Conservation (phyloP, 1,140 invertebrate species). For the Campoletis sonorensis region DNA sequence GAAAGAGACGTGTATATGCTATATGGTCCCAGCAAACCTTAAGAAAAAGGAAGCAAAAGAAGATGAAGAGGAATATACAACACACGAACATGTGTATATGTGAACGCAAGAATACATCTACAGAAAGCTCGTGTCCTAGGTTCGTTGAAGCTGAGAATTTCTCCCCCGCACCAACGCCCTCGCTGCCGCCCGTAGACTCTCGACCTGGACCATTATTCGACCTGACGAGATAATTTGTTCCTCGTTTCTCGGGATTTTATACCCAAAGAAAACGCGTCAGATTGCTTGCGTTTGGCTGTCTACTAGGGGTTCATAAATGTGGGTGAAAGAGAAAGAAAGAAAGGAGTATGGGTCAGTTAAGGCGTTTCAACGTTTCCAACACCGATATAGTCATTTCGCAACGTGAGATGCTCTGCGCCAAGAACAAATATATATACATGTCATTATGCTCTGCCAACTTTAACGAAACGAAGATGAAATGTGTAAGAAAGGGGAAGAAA, state of each 20-base stretch:
- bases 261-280: slow-evolving; percentile 50
- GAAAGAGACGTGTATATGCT: background rate
- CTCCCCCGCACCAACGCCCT: slow-evolving; percentile 48
- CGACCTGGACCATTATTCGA: slow-evolving; percentile 51
- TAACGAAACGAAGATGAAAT: slow-evolving; percentile 42
- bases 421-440: background rate
- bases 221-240: slow-evolving; percentile 76
- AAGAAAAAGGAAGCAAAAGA: slow-evolving; percentile 13
- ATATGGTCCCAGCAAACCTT: background rate
- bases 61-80: background rate
- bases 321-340: slow-evolving; percentile 40
- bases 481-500: background rate
- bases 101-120: background rate
- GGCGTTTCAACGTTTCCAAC: slow-evolving; percentile 30
- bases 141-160: slow-evolving; percentile 40
- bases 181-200: slow-evolving; percentile 56
- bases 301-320: background rate
- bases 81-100: slow-evolving; percentile 35
- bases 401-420: slow-evolving; percentile 9
- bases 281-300: slow-evolving; percentile 35
- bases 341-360: slow-evolving; percentile 46
- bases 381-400: slow-evolving; percentile 33
- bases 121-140: slow-evolving; percentile 20
- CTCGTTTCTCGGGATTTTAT: slow-evolving; percentile 74
- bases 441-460: background rate